phyloP scores from a whole-genome alignment of 2,888 invertebrate genomes.

The Tholera decimalis region DNA sequence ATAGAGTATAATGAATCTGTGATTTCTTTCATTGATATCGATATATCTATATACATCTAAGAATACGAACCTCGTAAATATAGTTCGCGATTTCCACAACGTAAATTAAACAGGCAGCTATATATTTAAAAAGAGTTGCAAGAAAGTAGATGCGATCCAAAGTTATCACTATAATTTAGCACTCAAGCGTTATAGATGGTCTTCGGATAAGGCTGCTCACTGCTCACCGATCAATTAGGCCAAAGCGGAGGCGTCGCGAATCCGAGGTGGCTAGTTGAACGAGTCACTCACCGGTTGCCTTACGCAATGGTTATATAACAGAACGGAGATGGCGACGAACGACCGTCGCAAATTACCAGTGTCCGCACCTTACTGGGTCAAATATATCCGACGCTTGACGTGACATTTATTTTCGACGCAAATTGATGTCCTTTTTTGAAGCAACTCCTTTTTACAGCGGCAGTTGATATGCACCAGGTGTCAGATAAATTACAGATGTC shows the following conservation, averaged over 20 bases:
- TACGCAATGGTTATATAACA: conserved; percentile 81
- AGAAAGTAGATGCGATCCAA: conserved; percentile 44
- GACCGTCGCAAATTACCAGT: conserved; percentile 77
- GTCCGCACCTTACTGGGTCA: conserved; percentile 77
- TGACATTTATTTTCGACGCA: conserved; percentile 66
- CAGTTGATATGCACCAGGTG: conserved; percentile 46
- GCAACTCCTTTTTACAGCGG: conserved; percentile 39
- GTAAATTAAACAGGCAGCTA: conserved; percentile 33
- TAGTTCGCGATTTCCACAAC: conserved; percentile 6
- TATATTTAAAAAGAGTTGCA: conserved; percentile 37
- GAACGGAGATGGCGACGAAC: conserved; percentile 66
- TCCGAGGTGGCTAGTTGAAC: conserved; percentile 67
- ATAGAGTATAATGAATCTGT: not conserved
- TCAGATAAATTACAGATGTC: conserved; percentile 54
- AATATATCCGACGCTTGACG: conserved; percentile 68
- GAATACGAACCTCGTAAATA: conserved; percentile 2
- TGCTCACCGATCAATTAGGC: conserved; percentile 54
- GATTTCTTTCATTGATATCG: too few relatives aligned
- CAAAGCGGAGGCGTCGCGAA: conserved; percentile 47
- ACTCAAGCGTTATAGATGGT: conserved; percentile 43
- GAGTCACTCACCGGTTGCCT: conserved; percentile 71
- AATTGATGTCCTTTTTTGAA: conserved; percentile 58
- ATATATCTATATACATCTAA: too few relatives aligned
- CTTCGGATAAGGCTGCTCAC: conserved; percentile 48
- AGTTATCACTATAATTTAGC: conserved; percentile 45